A percentile compares a stretch with the other conserved stretches of the same genome.
phyloP scores from a whole-genome alignment of 1,140 invertebrate species.

The Harlomillsia oculata region DNA sequence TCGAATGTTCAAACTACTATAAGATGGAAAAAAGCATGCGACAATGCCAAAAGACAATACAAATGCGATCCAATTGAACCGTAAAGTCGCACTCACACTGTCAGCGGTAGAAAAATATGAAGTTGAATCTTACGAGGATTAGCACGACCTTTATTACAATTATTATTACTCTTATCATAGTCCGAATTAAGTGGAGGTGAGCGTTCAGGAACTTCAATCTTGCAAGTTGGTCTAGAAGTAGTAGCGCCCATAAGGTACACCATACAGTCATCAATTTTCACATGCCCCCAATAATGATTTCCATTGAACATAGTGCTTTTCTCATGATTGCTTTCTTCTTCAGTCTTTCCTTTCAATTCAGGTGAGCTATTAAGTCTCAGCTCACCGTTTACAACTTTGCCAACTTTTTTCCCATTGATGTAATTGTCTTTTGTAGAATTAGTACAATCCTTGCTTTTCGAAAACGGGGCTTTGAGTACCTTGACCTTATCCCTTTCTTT shows the following conservation, averaged over 20 bases:
- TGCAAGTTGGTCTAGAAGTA: conserved; percentile 19
- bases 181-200: too few species aligned
- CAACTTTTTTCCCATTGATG: too few species aligned
- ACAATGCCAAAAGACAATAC: too few species aligned
- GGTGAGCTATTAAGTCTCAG: background rate
- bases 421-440: background rate
- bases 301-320: background rate
- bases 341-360: background rate
- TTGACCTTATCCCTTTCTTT: too few species aligned
- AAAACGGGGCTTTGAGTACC: too few species aligned
- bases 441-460: background rate
- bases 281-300: conserved; percentile 13
- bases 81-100: conserved; percentile 5
- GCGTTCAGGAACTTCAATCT: conserved; percentile 25
- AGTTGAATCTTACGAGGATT: conserved; percentile 20
- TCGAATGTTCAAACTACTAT: too few species aligned
- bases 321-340: background rate
- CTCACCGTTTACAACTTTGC: background rate
- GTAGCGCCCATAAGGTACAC: conserved; percentile 31
- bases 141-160: background rate
- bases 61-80: background rate
- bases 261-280: conserved; percentile 23
- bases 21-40: too few species aligned
- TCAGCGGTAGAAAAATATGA: conserved; percentile 31
- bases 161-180: background rate